Percentiles rank a stretch among this genome's conserved stretches.
These are phyloP conservation scores for Eupithecia inturbata DNA, from an alignment of 2,888 invertebrate species.

Conservation along the genomic window DNA sequence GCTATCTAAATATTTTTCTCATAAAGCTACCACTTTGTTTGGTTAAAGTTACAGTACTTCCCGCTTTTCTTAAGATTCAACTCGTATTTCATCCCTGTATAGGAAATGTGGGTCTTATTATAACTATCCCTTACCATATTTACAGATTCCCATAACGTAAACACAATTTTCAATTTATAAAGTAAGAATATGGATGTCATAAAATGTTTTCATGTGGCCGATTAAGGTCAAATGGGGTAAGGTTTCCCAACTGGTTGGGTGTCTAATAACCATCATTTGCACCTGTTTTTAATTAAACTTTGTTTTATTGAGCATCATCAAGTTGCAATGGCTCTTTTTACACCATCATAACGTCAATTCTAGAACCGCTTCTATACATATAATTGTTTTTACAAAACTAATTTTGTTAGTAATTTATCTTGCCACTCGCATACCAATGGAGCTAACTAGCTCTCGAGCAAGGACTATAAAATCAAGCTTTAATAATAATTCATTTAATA, in stretches of 20 bases:
- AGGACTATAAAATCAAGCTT: background rate
- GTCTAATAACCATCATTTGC: background rate
- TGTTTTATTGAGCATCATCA: background rate
- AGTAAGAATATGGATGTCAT: background rate
- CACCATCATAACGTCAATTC: background rate
- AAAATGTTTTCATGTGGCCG: background rate
- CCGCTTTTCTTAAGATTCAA: background rate
- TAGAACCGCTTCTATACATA: background rate
- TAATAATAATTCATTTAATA: background rate
- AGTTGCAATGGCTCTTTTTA: background rate
- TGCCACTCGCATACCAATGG: background rate
- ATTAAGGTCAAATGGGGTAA: background rate
- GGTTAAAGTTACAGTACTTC: background rate
- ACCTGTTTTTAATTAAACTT: background rate
- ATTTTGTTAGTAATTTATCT: background rate
- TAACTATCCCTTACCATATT: background rate
- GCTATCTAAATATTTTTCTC: background rate
- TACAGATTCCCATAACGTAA: background rate
- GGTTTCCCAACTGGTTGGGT: background rate
- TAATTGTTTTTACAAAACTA: background rate
- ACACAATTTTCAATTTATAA: background rate
- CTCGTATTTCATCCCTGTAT: background rate
- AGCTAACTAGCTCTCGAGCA: background rate
- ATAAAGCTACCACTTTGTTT: too few species aligned
- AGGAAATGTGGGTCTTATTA: too few species aligned